Evolutionary conservation across 2,888 invertebrate genomes (phyloP).

Genomic region (Drosophila colorata): DNA sequence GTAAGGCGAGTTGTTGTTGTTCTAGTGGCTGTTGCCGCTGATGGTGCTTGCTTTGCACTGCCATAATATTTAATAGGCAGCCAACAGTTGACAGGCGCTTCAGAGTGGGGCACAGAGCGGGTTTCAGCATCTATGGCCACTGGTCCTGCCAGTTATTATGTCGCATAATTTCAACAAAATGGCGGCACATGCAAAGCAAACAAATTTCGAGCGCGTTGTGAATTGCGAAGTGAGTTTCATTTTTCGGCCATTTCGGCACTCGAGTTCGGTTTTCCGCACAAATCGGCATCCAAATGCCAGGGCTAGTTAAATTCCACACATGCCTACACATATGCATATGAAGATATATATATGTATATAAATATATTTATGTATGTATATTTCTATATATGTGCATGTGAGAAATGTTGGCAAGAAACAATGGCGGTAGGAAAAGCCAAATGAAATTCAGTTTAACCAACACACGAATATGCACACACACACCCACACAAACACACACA

Average conservation of each 20-base stretch:
- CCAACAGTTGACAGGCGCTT: conserved; percentile 38
- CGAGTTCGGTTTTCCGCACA: conserved; percentile 12
- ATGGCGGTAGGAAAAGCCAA: conserved; percentile 53
- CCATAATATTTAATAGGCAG: conserved; percentile 70
- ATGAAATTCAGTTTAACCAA: conserved; percentile 73
- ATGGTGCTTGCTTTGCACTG: conserved; percentile 53
- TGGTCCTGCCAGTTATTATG: conserved; percentile 55
- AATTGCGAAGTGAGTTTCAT: conserved; percentile 30
- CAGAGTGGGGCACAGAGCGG: not conserved
- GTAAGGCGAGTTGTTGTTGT: conserved; percentile 16
- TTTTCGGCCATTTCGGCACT: conserved; percentile 22
- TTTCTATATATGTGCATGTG: conserved; percentile 7
- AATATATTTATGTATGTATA: not conserved
- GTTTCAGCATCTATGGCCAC: conserved; percentile 15
- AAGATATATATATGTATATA: not conserved
- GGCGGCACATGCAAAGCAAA: conserved; percentile 57
- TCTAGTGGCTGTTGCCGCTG: conserved; percentile 29
- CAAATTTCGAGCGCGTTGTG: conserved; percentile 49
- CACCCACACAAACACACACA: conserved; percentile 1
- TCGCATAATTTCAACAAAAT: conserved; percentile 68
- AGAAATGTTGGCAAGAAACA: conserved; percentile 54
- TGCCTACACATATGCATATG: not conserved
- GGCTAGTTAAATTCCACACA: conserved; percentile 1
- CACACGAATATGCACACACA: conserved; percentile 3
- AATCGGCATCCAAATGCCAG: conserved; percentile 20